Evolutionary conservation across 1,140 invertebrate species (phyloP).

Genomic region (Agraylea sexmaculata): DNA sequence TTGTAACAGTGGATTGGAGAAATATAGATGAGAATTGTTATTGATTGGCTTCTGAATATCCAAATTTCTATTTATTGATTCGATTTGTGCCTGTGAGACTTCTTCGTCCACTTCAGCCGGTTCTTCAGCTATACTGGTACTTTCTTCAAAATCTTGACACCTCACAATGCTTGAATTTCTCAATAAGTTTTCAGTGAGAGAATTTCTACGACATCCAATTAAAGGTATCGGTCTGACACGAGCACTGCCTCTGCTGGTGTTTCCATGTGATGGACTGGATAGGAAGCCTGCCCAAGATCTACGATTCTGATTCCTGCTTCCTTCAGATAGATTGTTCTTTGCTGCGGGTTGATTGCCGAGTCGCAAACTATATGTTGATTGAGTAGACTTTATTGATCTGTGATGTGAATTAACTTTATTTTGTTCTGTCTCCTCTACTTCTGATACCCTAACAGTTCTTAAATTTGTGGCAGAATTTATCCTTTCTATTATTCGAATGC

Average conservation of each 20-base stretch:
- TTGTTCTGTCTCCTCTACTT: no score
- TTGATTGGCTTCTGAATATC: slow-evolving; percentile 26
- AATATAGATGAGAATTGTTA: slow-evolving; percentile 37
- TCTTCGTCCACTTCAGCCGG: slow-evolving; percentile 2
- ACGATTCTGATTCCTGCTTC: slow-evolving; percentile 17
- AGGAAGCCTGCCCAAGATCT: slow-evolving; percentile 21
- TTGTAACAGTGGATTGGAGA: slow-evolving; percentile 48
- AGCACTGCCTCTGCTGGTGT: slow-evolving; percentile 15
- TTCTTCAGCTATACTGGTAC: slow-evolving; percentile 7
- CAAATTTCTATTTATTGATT: slow-evolving; percentile 19
- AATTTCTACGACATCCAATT: slow-evolving; percentile 17
- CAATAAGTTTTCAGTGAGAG: slow-evolving; percentile 15
- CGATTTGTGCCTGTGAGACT: slow-evolving; percentile 17
- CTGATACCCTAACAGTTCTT: no score
- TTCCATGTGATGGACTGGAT: slow-evolving; percentile 11
- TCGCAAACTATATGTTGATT: slow-evolving; percentile 19
- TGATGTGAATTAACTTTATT: no score
- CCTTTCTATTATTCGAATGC: no score
- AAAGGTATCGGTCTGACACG: slow-evolving; percentile 18
- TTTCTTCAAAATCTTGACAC: slow-evolving; percentile 1
- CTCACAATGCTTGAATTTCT: slow-evolving; percentile 7
- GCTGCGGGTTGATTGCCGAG: slow-evolving; percentile 13
- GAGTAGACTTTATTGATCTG: slow-evolving; percentile 11
- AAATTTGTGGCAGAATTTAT: no score
- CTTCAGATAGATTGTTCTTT: slow-evolving; percentile 10